Evolutionary conservation across 2,888 invertebrate genomes (phyloP), one percentile per base, ranked within the genome.

Genomic region (Xylota segnis): DNA sequence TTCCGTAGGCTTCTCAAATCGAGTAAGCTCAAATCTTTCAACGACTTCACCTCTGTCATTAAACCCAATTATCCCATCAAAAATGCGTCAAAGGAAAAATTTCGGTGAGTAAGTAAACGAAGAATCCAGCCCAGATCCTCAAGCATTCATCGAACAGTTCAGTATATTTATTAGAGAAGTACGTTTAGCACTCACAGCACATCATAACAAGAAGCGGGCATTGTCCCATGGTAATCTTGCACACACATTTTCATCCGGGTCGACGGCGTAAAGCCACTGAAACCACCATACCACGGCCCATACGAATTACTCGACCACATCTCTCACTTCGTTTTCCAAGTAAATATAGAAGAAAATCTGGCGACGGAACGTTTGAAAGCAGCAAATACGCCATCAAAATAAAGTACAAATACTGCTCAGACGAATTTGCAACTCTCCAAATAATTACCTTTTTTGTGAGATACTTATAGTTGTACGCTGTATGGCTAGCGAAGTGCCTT

Each of bases 71-170:
- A 1, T 23, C 23, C 23, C 23, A 23, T 23, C 23, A 23, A 23
- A 23, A 23, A 23, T n/a, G n/a, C n/a, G n/a, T n/a, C n/a, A n/a
- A n/a, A n/a, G n/a, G n/a, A n/a, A n/a, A n/a, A n/a, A n/a, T n/a
- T n/a, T n/a, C 45, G 83, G 83, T 2, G 71, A 74, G 45, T 74
- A 83, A 37, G 58, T 54, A 2, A 56, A 75, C 27, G 79, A 86
- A 32, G 72, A 88, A 54, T 50, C 34, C 0, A 40, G 10, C 10
- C 27, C 71, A 10, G 71, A 83, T 10, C 63, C 83, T n/a, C 37
- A 77, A 63, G 37, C 14, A 18, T 76, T 86, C 52, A 34, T 86
- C 12, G 58, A 75, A 40, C 37, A 76, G 16, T 82, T 86, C 47
- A 29, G 76, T 16, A 23, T 54, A n/a, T 52, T 27, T 5, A 82